Evolutionary conservation across 2,113 vertebrate species (phyloP).

Genomic region (Sander vitreus): DNA sequence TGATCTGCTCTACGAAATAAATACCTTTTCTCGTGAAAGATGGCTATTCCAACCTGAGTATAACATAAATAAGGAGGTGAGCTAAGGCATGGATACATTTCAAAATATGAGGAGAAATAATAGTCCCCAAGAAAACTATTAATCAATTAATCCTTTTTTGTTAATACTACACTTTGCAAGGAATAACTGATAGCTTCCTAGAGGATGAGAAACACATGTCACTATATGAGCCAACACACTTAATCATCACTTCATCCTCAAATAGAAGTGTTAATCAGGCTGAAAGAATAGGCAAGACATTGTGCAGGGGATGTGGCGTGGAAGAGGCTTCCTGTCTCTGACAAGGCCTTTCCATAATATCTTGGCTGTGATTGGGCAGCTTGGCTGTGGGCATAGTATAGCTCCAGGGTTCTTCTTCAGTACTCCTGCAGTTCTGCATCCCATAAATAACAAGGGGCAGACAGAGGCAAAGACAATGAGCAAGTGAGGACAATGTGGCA

Average conservation of each 20-base stretch:
- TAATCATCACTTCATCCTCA: constrained; percentile 35
- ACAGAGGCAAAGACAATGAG: constrained; percentile 74
- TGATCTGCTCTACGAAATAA: background rate
- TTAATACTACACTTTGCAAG: background rate
- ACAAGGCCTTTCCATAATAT: constrained; percentile 64
- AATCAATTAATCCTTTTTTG: background rate
- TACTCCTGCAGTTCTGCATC: constrained; percentile 56
- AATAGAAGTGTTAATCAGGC: constrained; percentile 47
- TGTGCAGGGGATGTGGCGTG: constrained; percentile 16
- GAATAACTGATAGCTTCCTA: background rate
- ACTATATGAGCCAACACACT: background rate
- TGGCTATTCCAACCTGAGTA: background rate
- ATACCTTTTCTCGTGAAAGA: background rate
- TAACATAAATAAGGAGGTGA: background rate
- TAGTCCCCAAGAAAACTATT: background rate
- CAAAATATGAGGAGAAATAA: background rate
- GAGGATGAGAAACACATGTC: constrained; percentile 1
- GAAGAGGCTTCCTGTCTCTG: constrained; percentile 54
- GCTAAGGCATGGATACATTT: background rate
- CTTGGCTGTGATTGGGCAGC: constrained; percentile 53
- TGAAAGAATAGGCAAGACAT: constrained; percentile 13
- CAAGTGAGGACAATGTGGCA: constrained; percentile 73
- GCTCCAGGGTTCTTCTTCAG: constrained; percentile 57
- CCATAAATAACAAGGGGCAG: constrained; percentile 78
- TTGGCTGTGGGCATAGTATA: constrained; percentile 52